Percentiles rank a stretch among this genome's conserved stretches.
These are phyloP conservation scores for Pandion haliaetus DNA, from an alignment of 2,113 vertebrate genomes.

Conservation along the genomic window DNA sequence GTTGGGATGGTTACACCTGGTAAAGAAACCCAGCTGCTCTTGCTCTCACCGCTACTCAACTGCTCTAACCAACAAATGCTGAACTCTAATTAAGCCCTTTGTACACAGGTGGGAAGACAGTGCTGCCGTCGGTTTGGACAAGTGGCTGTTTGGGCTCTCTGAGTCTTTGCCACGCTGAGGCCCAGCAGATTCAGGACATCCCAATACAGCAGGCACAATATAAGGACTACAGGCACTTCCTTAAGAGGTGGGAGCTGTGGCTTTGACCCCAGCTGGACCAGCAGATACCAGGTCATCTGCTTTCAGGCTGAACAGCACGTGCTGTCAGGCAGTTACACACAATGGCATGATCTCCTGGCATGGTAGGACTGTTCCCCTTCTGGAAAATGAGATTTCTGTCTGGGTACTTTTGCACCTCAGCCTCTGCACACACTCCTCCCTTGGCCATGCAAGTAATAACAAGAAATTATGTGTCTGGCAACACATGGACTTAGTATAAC, in stretches of 20 bases:
- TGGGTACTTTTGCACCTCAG: neutral
- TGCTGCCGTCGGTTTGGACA: neutral
- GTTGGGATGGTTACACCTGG: neutral
- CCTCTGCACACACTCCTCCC: neutral
- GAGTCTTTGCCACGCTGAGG: neutral
- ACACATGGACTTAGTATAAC: neutral
- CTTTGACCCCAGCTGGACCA: neutral
- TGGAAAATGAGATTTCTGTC: neutral
- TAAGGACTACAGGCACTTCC: neutral
- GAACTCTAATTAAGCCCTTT: neutral
- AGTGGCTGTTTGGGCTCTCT: neutral
- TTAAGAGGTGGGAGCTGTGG: neutral
- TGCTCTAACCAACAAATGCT: neutral
- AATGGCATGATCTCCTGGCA: neutral
- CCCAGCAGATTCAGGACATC: neutral
- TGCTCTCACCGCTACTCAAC: neutral
- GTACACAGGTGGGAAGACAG: neutral
- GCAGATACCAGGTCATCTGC: neutral
- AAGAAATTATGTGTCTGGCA: neutral
- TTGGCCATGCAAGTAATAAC: neutral
- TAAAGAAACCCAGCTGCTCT: neutral
- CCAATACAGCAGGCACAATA: neutral
- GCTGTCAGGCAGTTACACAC: neutral
- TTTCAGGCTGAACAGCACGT: neutral
- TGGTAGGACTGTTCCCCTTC: neutral